A percentile compares a stretch with the other conserved stretches of the same genome.
phyloP scores from a whole-genome alignment of 2,888 invertebrate species.

The Serripes groenlandicus region DNA sequence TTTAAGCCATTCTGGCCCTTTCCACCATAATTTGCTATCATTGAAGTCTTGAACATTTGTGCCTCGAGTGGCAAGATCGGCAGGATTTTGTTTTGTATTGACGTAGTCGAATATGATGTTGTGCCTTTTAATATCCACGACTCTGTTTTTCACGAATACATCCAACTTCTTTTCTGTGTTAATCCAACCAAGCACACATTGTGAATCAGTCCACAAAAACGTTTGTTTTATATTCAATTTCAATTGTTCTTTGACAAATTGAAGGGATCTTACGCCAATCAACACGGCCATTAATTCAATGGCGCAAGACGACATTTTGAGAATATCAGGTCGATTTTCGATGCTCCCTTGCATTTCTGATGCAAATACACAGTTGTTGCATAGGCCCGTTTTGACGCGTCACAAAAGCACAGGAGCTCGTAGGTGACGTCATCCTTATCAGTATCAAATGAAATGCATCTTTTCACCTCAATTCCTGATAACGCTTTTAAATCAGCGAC shows the following conservation, averaged over 20 bases:
- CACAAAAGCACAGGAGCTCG: constrained; percentile 7
- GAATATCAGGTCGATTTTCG: not conserved
- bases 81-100: constrained; percentile 3
- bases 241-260: constrained; percentile 7
- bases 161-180: not conserved
- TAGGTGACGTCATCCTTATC: not conserved
- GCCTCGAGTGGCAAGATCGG: constrained; percentile 11
- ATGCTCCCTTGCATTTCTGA: not conserved
- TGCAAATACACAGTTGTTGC: constrained; percentile 1
- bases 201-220: constrained; percentile 13
- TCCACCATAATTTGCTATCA: constrained; percentile 5
- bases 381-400: not conserved
- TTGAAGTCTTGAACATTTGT: not conserved
- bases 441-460: not conserved
- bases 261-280: constrained; percentile 27
- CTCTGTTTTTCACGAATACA: not conserved
- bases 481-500: not conserved
- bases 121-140: not conserved
- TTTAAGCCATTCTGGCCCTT: constrained; percentile 7
- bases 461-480: not conserved
- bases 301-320: constrained; percentile 8
- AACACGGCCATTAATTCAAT: constrained; percentile 36
- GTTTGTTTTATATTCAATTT: not conserved
- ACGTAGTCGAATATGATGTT: not conserved
- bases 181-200: constrained; percentile 1